Percentiles rank a stretch among this genome's conserved stretches.
phyloP scores from a whole-genome alignment of 2,797 vertebrate species.

The Astyanax mexicanus region DNA sequence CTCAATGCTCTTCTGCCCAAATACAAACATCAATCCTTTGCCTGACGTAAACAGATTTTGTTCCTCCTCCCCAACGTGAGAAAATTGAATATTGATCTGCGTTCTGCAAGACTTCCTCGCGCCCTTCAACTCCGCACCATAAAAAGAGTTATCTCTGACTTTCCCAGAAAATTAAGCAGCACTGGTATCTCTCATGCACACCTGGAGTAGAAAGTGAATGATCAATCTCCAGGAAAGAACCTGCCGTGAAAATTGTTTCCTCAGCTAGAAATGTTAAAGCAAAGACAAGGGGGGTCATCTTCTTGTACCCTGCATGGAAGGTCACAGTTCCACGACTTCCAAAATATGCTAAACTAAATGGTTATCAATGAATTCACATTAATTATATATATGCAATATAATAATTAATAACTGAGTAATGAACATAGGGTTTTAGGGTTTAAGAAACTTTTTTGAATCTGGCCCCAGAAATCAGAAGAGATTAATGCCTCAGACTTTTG shows the following conservation, averaged over 20 bases:
- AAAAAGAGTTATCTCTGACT: background rate
- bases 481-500: background rate
- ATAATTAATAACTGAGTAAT: too few species aligned
- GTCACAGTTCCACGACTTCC: too few species aligned
- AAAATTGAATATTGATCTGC: slow-evolving; percentile 16
- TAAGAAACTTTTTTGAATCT: too few species aligned
- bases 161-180: slow-evolving; percentile 6
- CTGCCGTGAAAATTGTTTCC: background rate
- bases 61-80: background rate
- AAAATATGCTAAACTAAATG: too few species aligned
- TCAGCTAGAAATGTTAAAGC: background rate
- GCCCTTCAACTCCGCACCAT: background rate
- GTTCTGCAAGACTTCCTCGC: background rate
- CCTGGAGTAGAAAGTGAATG: background rate
- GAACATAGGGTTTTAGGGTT: too few species aligned
- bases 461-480: background rate
- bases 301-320: too few species aligned
- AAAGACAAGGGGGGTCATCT: background rate
- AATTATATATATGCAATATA: too few species aligned
- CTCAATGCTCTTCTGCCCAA: slow-evolving; percentile 1
- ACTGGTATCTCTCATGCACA: slow-evolving; percentile 1
- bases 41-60: background rate
- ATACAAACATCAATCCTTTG: slow-evolving; percentile 14
- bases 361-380: too few species aligned
- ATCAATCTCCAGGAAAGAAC: slow-evolving; percentile 6